A percentile compares a stretch with the other conserved stretches of the same genome.
phyloP scores from a whole-genome alignment of 2,888 invertebrate genomes.

The Pediacus dermestoides region DNA sequence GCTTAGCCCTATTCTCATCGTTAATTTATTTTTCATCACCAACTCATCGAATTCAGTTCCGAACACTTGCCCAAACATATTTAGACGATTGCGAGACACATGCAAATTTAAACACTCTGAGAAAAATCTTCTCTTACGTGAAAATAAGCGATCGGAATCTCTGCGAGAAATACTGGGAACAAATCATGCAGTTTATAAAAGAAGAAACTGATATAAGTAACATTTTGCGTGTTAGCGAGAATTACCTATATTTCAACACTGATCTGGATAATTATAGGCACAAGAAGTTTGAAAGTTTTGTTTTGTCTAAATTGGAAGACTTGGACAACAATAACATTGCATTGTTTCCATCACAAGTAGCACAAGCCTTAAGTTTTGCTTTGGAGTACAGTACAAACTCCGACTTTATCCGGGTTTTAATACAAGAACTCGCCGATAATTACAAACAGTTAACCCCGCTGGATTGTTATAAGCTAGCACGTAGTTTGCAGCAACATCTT shows the following conservation, averaged over 20 bases:
- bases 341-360: conserved; percentile 47
- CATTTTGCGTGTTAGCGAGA: conserved; percentile 49
- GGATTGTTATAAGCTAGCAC: conserved; percentile 50
- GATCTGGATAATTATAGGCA: conserved; percentile 54
- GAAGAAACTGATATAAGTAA: conserved; percentile 33
- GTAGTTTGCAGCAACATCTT: conserved; percentile 43
- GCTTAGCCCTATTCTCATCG: conserved; percentile 48
- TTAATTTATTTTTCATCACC: conserved; percentile 50
- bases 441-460: conserved; percentile 45
- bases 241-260: conserved; percentile 56
- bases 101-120: conserved; percentile 41
- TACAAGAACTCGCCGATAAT: conserved; percentile 47
- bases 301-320: conserved; percentile 46
- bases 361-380: conserved; percentile 48
- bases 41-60: conserved; percentile 46
- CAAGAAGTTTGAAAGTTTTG: conserved; percentile 48
- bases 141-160: conserved; percentile 51
- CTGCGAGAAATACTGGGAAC: conserved; percentile 52
- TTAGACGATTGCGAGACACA: conserved; percentile 39
- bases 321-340: conserved; percentile 42
- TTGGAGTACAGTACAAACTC: conserved; percentile 48
- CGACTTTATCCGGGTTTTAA: conserved; percentile 42
- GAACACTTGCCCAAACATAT: conserved; percentile 43
- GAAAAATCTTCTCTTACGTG: conserved; percentile 49
- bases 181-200: conserved; percentile 43